Conservation (phyloP, 2,797 vertebrate species). For the Syngnathus rostellatus region DNA sequence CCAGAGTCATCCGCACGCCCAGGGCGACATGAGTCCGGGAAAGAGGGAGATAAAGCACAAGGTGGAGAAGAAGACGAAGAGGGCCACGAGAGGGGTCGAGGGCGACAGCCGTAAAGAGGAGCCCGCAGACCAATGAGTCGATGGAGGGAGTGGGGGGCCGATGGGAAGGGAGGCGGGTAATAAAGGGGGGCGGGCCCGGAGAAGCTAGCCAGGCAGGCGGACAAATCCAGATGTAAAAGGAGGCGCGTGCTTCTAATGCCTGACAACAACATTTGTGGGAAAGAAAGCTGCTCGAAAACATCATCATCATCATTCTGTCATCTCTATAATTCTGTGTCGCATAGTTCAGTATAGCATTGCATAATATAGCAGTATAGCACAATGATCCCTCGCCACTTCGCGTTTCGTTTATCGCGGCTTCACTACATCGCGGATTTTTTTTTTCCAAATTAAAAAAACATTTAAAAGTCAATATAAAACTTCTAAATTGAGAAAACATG, state of each 20-base stretch:
- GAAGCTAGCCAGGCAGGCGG: constrained; percentile 25
- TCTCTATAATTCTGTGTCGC: neutral
- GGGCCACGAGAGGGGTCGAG: neutral
- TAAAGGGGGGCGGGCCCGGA: constrained; percentile 33
- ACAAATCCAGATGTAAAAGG: constrained; percentile 59
- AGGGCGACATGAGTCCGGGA: constrained; percentile 1
- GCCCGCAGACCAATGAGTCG: constrained; percentile 16
- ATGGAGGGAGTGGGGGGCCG: constrained; percentile 10
- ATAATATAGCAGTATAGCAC: neutral
- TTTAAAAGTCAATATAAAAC: too few relatives aligned
- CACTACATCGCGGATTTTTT: too few relatives aligned
- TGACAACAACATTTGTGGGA: constrained; percentile 35
- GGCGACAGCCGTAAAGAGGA: constrained; percentile 14
- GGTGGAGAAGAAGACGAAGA: neutral
- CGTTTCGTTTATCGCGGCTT: too few relatives aligned
- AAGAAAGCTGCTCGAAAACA: neutral
- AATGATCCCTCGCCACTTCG: too few relatives aligned
- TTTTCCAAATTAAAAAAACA: too few relatives aligned
- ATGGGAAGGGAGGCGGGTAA: neutral
- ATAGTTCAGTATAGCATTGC: neutral
- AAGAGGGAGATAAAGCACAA: neutral
- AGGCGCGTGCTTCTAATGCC: constrained; percentile 41
- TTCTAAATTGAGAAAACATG: too few relatives aligned
- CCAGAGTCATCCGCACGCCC: constrained; percentile 30
- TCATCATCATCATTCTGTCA: neutral